phyloP scores from a whole-genome alignment of 2,888 invertebrate species.

The Drosophila emarginata region DNA sequence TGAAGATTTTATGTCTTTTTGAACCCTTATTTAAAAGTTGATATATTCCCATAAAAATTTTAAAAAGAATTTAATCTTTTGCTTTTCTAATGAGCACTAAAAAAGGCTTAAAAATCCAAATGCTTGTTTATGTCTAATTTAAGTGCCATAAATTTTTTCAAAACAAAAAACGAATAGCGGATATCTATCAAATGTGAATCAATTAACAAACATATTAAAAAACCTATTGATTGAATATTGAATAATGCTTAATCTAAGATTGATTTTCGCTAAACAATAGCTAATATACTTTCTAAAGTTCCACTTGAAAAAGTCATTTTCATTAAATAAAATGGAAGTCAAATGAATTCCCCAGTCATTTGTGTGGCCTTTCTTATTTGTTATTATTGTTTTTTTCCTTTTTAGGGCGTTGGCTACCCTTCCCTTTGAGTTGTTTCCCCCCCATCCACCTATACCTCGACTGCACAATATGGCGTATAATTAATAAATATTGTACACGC shows the following conservation, averaged over 20 bases:
- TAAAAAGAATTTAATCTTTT: not conserved
- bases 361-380: slow-evolving; percentile 5
- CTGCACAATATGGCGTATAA: slow-evolving; percentile 72
- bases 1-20: not conserved
- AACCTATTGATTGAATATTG: slow-evolving; percentile 1
- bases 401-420: slow-evolving; percentile 42
- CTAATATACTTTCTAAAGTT: slow-evolving; percentile 12
- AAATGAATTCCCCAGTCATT: slow-evolving; percentile 20
- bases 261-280: slow-evolving; percentile 18
- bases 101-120: not conserved
- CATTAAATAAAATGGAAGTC: slow-evolving; percentile 57
- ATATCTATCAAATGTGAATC: not conserved
- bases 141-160: not conserved
- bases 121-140: not conserved
- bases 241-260: not conserved
- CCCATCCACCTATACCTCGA: not conserved
- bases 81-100: not conserved
- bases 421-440: not conserved
- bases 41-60: not conserved
- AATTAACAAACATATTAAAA: not conserved
- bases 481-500: slow-evolving; percentile 72
- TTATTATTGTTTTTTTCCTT: slow-evolving; percentile 19
- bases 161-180: not conserved
- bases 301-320: slow-evolving; percentile 38
- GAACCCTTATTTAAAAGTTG: not conserved